Percentiles rank a stretch among this genome's conserved stretches.
phyloP scores from a whole-genome alignment of 2,797 vertebrate genomes.

The Hydrolagus colliei region DNA sequence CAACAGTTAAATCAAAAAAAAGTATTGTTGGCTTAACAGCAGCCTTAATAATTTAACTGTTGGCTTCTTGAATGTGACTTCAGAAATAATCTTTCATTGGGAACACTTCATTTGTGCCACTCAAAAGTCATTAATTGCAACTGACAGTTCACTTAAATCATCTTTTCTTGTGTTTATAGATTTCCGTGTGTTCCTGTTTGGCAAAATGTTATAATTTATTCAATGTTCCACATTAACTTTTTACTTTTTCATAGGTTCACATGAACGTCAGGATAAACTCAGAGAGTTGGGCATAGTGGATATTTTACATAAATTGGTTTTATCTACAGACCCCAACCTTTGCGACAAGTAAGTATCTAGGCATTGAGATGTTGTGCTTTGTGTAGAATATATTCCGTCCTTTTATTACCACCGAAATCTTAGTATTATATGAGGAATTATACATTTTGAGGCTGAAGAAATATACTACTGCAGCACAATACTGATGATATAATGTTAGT shows the following conservation, averaged over 20 bases:
- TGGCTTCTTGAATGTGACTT: too few relatives aligned
- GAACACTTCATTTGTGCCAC: background rate
- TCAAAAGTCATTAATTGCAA: too few relatives aligned
- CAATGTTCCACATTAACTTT: too few relatives aligned
- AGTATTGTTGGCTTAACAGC: too few relatives aligned
- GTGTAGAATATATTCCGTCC: conserved; percentile 10
- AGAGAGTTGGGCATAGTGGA: conserved; percentile 95
- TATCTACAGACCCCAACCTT: conserved; percentile 85
- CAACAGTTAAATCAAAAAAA: background rate
- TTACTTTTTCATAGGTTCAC: conserved; percentile 68
- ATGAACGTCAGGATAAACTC: conserved; percentile 93
- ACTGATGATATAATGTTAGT: too few relatives aligned
- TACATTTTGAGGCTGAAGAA: too few relatives aligned
- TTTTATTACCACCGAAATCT: background rate
- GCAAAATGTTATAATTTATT: too few relatives aligned
- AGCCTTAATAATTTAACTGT: background rate
- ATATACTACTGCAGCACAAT: too few relatives aligned
- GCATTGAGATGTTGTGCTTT: conserved; percentile 24
- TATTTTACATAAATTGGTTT: conserved; percentile 90
- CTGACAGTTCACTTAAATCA: too few relatives aligned
- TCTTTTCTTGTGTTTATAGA: too few relatives aligned
- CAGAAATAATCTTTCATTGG: background rate
- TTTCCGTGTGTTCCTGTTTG: too few relatives aligned
- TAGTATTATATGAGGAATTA: too few relatives aligned
- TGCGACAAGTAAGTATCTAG: conserved; percentile 79